Evolutionary conservation across 2,113 vertebrate genomes (phyloP), one percentile per base, ranked within the genome.

Genomic region (Mobula birostris): DNA sequence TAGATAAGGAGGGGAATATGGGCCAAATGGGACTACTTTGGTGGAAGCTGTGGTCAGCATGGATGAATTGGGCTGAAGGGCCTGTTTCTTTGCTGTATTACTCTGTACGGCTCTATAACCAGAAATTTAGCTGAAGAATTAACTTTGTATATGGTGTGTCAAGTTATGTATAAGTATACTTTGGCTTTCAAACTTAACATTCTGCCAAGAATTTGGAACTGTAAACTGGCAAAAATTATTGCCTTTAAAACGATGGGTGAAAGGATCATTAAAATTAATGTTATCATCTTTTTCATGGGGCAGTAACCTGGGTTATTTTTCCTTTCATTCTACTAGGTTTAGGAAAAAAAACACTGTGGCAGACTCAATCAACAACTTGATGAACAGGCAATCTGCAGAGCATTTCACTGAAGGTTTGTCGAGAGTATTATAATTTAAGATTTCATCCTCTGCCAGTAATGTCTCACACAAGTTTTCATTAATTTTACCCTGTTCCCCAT

Each of bases 391-490:
- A 95, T 96, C 95, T 48, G 94, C 97, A 70, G 96, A 97, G 90
- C 96, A 97, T 63, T 98, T 98, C 94, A 98, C 98, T 19, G 98
- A 99, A 98, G 99, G 99, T 99, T 95, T 77, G 96, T 96, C 56
- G 17, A 70, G 36, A 36, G 61, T 85, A 11, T 94, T 94, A 15
- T 48, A 61, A 94, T 94, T 77, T 61, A 48, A 61, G 19, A 70
- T 74, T 40, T 77, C 6, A 72, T 32, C 93, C 70, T 61, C 29
- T 5, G 32, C 85, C 19, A 32, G n/a, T 88, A 9, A n/a, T 63
- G 58, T 17, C 29, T 63, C 40, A 27, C 56, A 63, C 11, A 3
- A 88, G 27, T 63, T 14, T 63, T 88, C 32, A 17, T 12, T 88
- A 63, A 88, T 15, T 1, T 63, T n/a, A n/a, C 58, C 27, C 58